Conservation (phyloP, 2,797 vertebrate species). For the Pipistrellus kuhlii region DNA sequence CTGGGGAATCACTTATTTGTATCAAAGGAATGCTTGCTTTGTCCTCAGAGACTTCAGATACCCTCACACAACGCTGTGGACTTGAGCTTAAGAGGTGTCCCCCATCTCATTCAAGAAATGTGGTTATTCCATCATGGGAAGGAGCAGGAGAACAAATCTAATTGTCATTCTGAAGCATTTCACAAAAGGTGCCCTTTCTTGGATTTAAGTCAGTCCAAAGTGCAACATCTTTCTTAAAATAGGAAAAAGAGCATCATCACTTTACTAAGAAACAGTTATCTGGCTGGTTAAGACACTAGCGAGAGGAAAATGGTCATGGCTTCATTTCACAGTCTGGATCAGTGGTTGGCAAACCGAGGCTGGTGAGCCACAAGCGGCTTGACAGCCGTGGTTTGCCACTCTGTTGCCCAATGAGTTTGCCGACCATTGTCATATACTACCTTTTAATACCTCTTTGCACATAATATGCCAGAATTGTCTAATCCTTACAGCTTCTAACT, state of each 20-base stretch:
- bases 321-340: slow-evolving; percentile 27
- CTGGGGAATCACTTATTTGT: not conserved
- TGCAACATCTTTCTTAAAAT: slow-evolving; percentile 62
- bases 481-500: too few relatives aligned
- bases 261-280: slow-evolving; percentile 63
- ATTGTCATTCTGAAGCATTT: slow-evolving; percentile 66
- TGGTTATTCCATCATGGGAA: not conserved
- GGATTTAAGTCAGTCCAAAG: slow-evolving; percentile 67
- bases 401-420: too few relatives aligned
- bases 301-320: not conserved
- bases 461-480: too few relatives aligned
- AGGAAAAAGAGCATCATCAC: slow-evolving; percentile 20
- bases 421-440: too few relatives aligned
- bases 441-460: too few relatives aligned
- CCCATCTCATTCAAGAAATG: not conserved
- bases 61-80: not conserved
- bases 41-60: not conserved
- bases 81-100: not conserved
- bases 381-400: too few relatives aligned
- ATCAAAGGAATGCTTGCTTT: not conserved
- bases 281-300: slow-evolving; percentile 60
- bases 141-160: slow-evolving; percentile 18
- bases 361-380: too few relatives aligned
- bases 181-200: not conserved
- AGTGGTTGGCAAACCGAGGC: too few relatives aligned